Conservation (phyloP, 2,888 invertebrate genomes). For the Cryptus viduatorius region DNA sequence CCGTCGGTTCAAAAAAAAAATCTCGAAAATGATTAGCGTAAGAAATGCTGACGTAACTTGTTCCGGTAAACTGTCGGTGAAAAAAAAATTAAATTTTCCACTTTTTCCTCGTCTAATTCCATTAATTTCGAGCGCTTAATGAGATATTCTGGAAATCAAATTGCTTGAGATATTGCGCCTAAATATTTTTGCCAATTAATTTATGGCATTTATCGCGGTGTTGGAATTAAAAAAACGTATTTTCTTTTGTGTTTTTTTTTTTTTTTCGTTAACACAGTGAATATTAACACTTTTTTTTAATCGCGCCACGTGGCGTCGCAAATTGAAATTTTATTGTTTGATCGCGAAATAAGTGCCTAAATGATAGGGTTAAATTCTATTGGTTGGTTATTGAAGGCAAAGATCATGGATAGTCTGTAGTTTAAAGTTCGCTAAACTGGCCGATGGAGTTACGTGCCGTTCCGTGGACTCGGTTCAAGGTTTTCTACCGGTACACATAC, state of each 20-base stretch:
- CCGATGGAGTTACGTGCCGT: slow-evolving; percentile 15
- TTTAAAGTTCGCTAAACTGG: slow-evolving; percentile 41
- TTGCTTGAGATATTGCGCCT: no score
- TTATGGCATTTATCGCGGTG: no score
- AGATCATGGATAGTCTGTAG: slow-evolving; percentile 15
- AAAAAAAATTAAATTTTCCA: neutral
- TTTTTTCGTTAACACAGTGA: no score
- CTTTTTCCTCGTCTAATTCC: neutral
- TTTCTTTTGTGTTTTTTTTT: no score
- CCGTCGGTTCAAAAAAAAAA: neutral
- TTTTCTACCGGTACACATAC: slow-evolving; percentile 28
- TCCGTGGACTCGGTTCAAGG: slow-evolving; percentile 61
- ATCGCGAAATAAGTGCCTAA: neutral
- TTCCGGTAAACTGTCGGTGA: no score
- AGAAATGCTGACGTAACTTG: neutral
- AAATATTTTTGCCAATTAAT: no score
- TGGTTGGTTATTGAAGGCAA: slow-evolving; percentile 2
- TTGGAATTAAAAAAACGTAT: no score
- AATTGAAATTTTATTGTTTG: no score
- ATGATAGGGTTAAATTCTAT: slow-evolving; percentile 1
- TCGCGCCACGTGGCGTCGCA: no score
- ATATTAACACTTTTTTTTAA: no score
- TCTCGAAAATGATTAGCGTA: neutral
- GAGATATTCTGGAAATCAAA: no score
- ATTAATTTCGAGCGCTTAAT: no score